A percentile compares a stretch with the other conserved stretches of the same genome.
These are phyloP conservation scores for Embidobia sp. DNA, from an alignment of 2,888 invertebrate species.

Conservation along the genomic window DNA sequence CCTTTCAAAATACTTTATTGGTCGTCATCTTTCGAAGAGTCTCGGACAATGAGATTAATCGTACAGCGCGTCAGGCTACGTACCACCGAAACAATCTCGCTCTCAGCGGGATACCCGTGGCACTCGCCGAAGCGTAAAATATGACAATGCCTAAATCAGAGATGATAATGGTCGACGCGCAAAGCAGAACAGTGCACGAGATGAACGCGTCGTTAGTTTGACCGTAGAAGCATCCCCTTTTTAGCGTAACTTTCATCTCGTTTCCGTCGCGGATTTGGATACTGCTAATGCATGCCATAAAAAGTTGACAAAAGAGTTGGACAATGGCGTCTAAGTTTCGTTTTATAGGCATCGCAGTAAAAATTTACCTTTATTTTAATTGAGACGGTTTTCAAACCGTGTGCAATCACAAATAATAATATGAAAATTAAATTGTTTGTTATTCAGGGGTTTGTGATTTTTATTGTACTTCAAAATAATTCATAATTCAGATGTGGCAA, in stretches of 20 bases:
- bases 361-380: neutral
- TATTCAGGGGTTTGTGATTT: no score
- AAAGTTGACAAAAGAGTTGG: slow-evolving; percentile 30
- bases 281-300: slow-evolving; percentile 17
- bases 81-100: slow-evolving; percentile 60
- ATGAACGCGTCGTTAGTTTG: slow-evolving; percentile 52
- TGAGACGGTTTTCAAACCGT: neutral
- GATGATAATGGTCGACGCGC: slow-evolving; percentile 51
- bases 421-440: no score
- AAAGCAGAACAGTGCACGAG: slow-evolving; percentile 44
- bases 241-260: slow-evolving; percentile 33
- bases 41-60: slow-evolving; percentile 59
- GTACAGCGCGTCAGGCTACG: slow-evolving; percentile 33
- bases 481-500: no score
- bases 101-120: slow-evolving; percentile 53
- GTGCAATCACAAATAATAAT: no score
- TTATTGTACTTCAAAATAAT: no score
- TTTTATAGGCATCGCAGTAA: neutral
- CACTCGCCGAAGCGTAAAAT: slow-evolving; percentile 61
- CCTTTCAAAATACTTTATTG: slow-evolving; percentile 58
- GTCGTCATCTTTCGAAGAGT: slow-evolving; percentile 50
- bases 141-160: slow-evolving; percentile 57
- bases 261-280: slow-evolving; percentile 19
- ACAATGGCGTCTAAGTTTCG: neutral
- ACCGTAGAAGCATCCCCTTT: slow-evolving; percentile 44